These are phyloP conservation scores for Panzeria rudis DNA, from an alignment of 2,888 invertebrate species.

Conservation along the genomic window DNA sequence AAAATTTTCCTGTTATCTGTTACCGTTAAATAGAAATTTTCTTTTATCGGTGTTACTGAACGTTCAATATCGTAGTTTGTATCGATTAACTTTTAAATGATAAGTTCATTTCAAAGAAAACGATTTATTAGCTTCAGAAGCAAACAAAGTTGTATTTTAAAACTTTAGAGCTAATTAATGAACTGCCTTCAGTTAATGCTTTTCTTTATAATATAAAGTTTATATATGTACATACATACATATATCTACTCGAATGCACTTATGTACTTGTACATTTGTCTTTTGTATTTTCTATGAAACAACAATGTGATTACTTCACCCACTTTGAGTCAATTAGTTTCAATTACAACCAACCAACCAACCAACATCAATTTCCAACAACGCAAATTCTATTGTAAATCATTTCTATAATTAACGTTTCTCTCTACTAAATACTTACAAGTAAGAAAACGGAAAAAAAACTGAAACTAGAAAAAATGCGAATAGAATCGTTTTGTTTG, in stretches of 20 bases:
- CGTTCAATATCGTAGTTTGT: too few relatives aligned
- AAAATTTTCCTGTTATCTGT: too few relatives aligned
- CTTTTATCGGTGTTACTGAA: too few relatives aligned
- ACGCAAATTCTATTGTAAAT: constrained; percentile 61
- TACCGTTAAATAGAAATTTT: too few relatives aligned
- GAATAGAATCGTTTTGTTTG: constrained; percentile 45
- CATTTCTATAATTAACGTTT: constrained; percentile 65
- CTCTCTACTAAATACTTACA: constrained; percentile 7
- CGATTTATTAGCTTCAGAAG: background rate
- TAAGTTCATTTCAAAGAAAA: background rate
- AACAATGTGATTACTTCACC: constrained; percentile 73
- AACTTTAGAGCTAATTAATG: background rate
- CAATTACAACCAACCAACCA: constrained; percentile 71
- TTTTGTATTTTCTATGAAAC: constrained; percentile 21
- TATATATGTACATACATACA: background rate
- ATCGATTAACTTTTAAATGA: background rate
- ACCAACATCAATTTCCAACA: constrained; percentile 50
- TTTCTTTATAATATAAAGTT: background rate
- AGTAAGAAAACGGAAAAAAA: constrained; percentile 48
- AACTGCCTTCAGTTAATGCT: background rate
- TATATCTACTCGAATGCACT: background rate
- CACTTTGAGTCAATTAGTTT: constrained; percentile 76
- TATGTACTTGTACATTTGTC: background rate
- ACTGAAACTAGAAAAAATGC: constrained; percentile 26
- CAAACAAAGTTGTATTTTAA: background rate